Evolutionary conservation across 2,113 vertebrate species (phyloP).

Genomic region (Salminus brasiliensis): DNA sequence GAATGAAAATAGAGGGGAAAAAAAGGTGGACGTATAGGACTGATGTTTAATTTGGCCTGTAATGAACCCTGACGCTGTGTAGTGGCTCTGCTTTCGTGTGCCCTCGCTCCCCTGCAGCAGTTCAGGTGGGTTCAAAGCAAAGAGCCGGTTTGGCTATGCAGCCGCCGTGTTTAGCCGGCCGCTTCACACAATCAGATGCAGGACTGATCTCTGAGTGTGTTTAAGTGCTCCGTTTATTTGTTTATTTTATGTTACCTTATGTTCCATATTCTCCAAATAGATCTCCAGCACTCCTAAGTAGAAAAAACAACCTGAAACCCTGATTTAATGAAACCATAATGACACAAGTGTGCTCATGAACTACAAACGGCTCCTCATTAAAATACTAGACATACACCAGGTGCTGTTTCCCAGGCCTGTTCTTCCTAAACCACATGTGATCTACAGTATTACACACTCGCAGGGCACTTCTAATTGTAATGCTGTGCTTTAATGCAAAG

Average conservation of each 20-base stretch:
- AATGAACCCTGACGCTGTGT: slow-evolving; percentile 12
- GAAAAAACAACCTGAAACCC: too few species aligned
- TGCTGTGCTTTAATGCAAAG: neutral
- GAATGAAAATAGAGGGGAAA: slow-evolving; percentile 11
- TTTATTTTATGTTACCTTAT: neutral
- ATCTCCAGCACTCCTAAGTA: neutral
- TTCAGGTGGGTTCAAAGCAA: slow-evolving; percentile 4
- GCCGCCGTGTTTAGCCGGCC: slow-evolving; percentile 24
- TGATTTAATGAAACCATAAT: slow-evolving; percentile 11
- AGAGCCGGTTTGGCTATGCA: neutral
- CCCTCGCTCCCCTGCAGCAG: neutral
- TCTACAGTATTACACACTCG: neutral
- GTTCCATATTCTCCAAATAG: slow-evolving; percentile 12
- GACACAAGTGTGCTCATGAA: neutral
- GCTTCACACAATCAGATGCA: slow-evolving; percentile 1
- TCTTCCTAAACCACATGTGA: slow-evolving; percentile 4
- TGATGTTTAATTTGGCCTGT: slow-evolving; percentile 27
- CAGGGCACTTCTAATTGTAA: neutral
- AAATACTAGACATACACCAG: slow-evolving; percentile 24
- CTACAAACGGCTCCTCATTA: slow-evolving; percentile 34
- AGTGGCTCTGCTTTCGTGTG: slow-evolving; percentile 9
- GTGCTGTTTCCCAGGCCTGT: slow-evolving; percentile 20
- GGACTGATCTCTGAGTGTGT: neutral
- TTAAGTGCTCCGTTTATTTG: neutral
- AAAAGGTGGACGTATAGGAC: slow-evolving; percentile 1